phyloP scores from a whole-genome alignment of 2,888 invertebrate species.

The Mactromeris polynyma region DNA sequence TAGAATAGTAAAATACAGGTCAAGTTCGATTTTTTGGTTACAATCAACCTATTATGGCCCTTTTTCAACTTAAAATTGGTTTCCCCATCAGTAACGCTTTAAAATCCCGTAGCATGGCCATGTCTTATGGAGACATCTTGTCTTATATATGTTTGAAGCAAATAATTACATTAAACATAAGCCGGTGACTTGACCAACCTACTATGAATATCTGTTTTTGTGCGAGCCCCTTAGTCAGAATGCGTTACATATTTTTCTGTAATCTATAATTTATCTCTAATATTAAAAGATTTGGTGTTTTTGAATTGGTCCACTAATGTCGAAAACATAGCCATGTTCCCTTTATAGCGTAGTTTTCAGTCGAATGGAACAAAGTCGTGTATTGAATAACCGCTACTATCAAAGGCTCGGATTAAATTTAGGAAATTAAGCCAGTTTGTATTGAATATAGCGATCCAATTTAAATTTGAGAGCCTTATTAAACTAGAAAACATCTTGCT shows the following conservation, averaged over 20 bases:
- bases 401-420: constrained; percentile 49
- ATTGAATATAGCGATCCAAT: constrained; percentile 28
- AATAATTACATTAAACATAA: no score
- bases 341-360: not conserved
- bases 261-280: not conserved
- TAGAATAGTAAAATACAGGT: no score
- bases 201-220: not conserved
- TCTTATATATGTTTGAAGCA: no score
- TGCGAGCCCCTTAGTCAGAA: not conserved
- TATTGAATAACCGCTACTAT: constrained; percentile 36
- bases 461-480: constrained; percentile 46
- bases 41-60: no score
- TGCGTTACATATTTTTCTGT: not conserved
- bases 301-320: constrained; percentile 5
- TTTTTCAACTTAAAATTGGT: no score
- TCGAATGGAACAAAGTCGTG: constrained; percentile 22
- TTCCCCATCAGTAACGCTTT: no score
- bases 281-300: constrained; percentile 10
- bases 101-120: no score
- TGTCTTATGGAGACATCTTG: no score
- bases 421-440: constrained; percentile 37
- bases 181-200: not conserved
- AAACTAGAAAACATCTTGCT: constrained; percentile 6
- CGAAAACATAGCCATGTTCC: not conserved
- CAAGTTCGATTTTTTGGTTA: no score